Conservation (phyloP, 1,140 invertebrate genomes). For the silkworm (Bombyx mori) region DNA sequence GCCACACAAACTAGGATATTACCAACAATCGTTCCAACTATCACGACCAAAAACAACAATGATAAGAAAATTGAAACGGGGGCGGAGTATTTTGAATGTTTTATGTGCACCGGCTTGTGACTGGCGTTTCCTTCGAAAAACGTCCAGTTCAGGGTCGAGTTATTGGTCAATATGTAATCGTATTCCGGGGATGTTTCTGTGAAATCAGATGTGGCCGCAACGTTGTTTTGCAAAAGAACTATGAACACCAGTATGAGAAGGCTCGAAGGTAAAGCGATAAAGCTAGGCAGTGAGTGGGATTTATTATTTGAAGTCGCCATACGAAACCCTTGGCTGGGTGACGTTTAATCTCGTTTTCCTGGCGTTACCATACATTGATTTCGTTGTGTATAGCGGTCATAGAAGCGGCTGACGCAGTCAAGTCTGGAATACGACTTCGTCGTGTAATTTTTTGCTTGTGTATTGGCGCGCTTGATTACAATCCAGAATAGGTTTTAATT, state of each 20-base stretch:
- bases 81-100: slow-evolving; percentile 58
- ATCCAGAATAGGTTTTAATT: slow-evolving; percentile 47
- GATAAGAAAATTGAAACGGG: slow-evolving; percentile 77
- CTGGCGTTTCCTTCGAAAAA: slow-evolving; percentile 47
- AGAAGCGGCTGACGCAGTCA: slow-evolving; percentile 27
- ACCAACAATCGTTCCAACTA: slow-evolving; percentile 86
- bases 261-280: slow-evolving; percentile 68
- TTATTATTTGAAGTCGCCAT: slow-evolving; percentile 66
- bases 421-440: slow-evolving; percentile 52
- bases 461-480: slow-evolving; percentile 46
- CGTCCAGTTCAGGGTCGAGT: slow-evolving; percentile 50
- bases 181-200: slow-evolving; percentile 33
- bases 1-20: slow-evolving; percentile 92
- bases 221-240: slow-evolving; percentile 36
- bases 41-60: slow-evolving; percentile 80
- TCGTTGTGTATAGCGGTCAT: slow-evolving; percentile 15
- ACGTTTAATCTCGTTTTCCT: slow-evolving; percentile 45
- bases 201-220: slow-evolving; percentile 37
- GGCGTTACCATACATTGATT: slow-evolving; percentile 61
- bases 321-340: slow-evolving; percentile 56
- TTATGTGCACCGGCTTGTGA: slow-evolving; percentile 44
- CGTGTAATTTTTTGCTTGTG: slow-evolving; percentile 44
- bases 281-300: slow-evolving; percentile 59
- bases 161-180: slow-evolving; percentile 36
- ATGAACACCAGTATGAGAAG: slow-evolving; percentile 61